Evolutionary conservation across 2,888 invertebrate species (phyloP).

Genomic region (Drosophila quinaria): DNA sequence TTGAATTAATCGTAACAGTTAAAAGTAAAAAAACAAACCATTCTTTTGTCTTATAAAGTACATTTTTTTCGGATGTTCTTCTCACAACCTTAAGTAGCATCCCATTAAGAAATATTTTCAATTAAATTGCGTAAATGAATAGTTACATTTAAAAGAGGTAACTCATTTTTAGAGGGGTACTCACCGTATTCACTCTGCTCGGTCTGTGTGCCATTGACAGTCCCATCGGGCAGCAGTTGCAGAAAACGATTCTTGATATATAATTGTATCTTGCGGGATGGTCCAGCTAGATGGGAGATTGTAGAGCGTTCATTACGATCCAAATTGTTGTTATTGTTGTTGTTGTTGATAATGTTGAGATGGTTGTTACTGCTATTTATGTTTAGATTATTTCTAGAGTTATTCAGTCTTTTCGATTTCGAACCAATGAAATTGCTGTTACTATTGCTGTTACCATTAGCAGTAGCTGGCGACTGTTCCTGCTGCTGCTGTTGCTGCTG

Average conservation of each 20-base stretch:
- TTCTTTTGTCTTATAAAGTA: too few species aligned
- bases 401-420: constrained; percentile 86
- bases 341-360: constrained; percentile 43
- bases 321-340: constrained; percentile 81
- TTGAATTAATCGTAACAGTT: too few species aligned
- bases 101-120: background rate
- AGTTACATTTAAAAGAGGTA: background rate
- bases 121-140: background rate
- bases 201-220: constrained; percentile 93
- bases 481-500: constrained; percentile 38
- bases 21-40: too few species aligned
- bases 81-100: background rate
- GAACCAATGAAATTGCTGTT: constrained; percentile 78
- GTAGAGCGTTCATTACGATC: constrained; percentile 89
- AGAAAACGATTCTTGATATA: constrained; percentile 94
- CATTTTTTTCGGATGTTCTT: too few species aligned
- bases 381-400: constrained; percentile 83
- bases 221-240: constrained; percentile 93
- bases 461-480: constrained; percentile 47
- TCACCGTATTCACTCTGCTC: constrained; percentile 94
- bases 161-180: constrained; percentile 84
- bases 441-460: constrained; percentile 30
- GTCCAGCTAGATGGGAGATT: constrained; percentile 93
- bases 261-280: constrained; percentile 93
- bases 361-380: constrained; percentile 72